Conservation (phyloP, 2,888 invertebrate genomes). For the Thereva nobilitata region DNA sequence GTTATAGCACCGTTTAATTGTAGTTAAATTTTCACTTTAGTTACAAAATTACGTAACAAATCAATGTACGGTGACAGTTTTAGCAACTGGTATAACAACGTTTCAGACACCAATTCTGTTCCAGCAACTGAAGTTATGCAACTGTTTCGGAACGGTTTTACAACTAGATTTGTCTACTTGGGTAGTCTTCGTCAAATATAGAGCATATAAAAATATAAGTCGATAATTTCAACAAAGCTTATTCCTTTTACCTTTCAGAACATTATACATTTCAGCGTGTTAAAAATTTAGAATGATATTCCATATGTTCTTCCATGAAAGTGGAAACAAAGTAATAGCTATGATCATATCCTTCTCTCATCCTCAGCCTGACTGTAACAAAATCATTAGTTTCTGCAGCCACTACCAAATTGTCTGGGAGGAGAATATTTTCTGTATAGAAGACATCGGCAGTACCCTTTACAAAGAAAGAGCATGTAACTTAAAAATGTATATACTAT, state of each 20-base stretch:
- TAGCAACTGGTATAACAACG: too few relatives aligned
- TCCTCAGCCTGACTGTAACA: conserved; percentile 70
- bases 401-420: conserved; percentile 78
- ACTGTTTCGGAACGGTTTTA: too few relatives aligned
- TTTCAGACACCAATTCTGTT: too few relatives aligned
- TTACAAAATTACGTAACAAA: too few relatives aligned
- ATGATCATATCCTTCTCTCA: conserved; percentile 90
- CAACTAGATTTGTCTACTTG: too few relatives aligned
- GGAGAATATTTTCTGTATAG: conserved; percentile 72
- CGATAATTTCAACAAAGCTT: too few relatives aligned
- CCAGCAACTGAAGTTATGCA: too few relatives aligned
- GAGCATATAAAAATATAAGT: too few relatives aligned
- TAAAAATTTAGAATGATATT: conserved; percentile 82
- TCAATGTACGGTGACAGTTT: too few relatives aligned
- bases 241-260: neutral
- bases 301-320: conserved; percentile 90
- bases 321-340: conserved; percentile 91
- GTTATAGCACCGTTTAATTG: too few relatives aligned
- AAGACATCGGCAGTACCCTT: conserved; percentile 85
- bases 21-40: too few relatives aligned
- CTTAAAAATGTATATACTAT: neutral
- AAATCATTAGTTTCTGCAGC: conserved; percentile 60
- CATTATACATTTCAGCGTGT: conserved; percentile 53
- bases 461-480: neutral
- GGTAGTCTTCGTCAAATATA: too few relatives aligned